Conservation (phyloP, 2,113 vertebrate genomes). For the Phrynocephalus versicolor region DNA sequence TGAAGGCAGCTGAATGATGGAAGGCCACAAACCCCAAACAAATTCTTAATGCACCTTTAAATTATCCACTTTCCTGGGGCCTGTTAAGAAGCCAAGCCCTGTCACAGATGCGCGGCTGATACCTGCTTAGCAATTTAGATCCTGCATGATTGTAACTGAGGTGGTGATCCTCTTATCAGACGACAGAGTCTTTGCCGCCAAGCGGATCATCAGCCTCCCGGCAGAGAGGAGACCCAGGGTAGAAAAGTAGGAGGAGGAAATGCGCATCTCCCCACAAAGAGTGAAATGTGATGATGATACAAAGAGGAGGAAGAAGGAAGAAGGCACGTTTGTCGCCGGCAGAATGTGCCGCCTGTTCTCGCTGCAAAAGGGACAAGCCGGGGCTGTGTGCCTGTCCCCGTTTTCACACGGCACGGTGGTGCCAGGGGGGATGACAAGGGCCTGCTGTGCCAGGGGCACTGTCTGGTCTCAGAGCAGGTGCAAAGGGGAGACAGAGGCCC, state of each 20-base stretch:
- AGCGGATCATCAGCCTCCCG: too few species aligned
- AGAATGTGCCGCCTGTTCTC: too few species aligned
- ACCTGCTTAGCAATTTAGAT: conserved; percentile 14
- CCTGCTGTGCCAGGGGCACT: background rate
- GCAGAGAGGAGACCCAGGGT: too few species aligned
- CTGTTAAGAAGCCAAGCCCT: background rate
- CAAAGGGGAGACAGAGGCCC: background rate
- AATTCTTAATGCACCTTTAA: conserved; percentile 1
- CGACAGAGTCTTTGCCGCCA: too few species aligned
- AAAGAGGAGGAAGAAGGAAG: background rate
- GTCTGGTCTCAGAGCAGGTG: background rate
- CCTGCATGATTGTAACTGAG: too few species aligned
- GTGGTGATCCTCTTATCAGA: too few species aligned
- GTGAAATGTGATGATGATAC: too few species aligned
- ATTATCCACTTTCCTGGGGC: conserved; percentile 22
- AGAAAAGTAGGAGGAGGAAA: too few species aligned
- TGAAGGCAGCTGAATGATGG: background rate
- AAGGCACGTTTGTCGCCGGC: too few species aligned
- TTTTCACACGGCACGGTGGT: background rate
- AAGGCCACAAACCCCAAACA: background rate
- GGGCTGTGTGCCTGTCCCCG: background rate
- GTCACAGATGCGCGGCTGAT: background rate
- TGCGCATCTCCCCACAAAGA: too few species aligned
- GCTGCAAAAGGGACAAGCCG: too few species aligned
- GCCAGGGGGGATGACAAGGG: background rate